A percentile compares a stretch with the other conserved stretches of the same genome.
Conservation (phyloP, 2,797 vertebrate genomes). For the Calcarius lapponicus region DNA sequence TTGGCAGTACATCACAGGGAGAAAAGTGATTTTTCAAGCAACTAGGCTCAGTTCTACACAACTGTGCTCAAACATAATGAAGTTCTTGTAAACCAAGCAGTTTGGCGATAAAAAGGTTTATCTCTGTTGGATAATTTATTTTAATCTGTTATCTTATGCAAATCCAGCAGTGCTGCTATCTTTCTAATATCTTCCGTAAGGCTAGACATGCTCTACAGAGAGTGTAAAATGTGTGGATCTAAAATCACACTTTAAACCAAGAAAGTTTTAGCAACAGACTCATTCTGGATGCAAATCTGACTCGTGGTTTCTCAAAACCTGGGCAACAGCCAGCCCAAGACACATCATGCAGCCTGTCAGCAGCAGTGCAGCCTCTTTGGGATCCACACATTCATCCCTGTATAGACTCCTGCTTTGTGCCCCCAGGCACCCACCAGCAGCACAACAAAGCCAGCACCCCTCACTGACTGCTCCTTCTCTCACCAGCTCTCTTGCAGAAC, state of each 20-base stretch:
- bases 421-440: neutral
- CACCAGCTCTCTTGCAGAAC: neutral
- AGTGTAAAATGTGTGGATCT: neutral
- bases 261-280: neutral
- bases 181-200: neutral
- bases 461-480: fast-evolving
- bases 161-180: neutral
- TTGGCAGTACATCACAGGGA: neutral
- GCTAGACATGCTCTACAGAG: neutral
- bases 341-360: neutral
- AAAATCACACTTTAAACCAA: neutral
- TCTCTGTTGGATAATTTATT: neutral
- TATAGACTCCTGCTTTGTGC: fast-evolving
- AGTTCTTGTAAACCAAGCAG: neutral
- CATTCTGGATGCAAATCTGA: neutral
- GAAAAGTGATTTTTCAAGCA: neutral
- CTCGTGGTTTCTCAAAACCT: neutral
- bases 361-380: neutral
- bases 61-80: neutral
- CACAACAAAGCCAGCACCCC: neutral
- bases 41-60: neutral
- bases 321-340: neutral
- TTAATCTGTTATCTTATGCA: neutral
- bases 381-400: fast-evolving
- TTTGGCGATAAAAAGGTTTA: neutral